These are phyloP conservation scores for Sisyra nigra DNA, from an alignment of 2,888 invertebrate species.

Conservation along the genomic window DNA sequence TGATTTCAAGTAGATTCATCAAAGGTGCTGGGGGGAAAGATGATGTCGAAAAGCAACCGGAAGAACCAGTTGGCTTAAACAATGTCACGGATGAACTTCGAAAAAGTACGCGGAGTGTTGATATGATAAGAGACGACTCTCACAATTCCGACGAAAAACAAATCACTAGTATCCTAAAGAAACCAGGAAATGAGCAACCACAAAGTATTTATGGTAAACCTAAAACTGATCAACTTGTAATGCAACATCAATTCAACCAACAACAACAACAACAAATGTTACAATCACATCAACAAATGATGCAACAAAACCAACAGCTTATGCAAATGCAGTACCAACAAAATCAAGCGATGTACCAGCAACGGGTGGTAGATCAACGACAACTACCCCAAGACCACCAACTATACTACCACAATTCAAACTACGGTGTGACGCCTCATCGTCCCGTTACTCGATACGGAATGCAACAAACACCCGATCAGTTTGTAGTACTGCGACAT, in stretches of 20 bases:
- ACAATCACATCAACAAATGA: slow-evolving; percentile 26
- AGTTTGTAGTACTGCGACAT: slow-evolving; percentile 18
- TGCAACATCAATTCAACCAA: slow-evolving; percentile 22
- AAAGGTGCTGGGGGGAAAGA: slow-evolving; percentile 38
- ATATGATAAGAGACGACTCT: neutral
- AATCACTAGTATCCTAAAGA: slow-evolving; percentile 21
- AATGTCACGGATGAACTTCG: slow-evolving; percentile 42
- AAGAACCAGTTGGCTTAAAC: slow-evolving; percentile 37
- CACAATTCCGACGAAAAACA: slow-evolving; percentile 25
- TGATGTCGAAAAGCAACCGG: slow-evolving; percentile 34
- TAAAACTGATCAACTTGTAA: slow-evolving; percentile 21
- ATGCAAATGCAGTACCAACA: slow-evolving; percentile 22
- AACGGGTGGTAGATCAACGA: slow-evolving; percentile 2
- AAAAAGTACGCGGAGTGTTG: slow-evolving; percentile 27
- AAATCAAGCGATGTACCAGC: slow-evolving; percentile 19
- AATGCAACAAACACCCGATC: slow-evolving; percentile 16
- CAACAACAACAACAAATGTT: slow-evolving; percentile 32
- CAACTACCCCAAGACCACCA: slow-evolving; percentile 17
- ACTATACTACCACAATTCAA: slow-evolving; percentile 20
- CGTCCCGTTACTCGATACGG: slow-evolving; percentile 16
- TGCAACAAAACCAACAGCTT: slow-evolving; percentile 18
- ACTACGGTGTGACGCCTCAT: slow-evolving; percentile 19
- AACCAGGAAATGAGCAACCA: slow-evolving; percentile 26
- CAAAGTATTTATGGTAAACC: slow-evolving; percentile 39
- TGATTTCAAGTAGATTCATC: slow-evolving; percentile 66